Evolutionary conservation across 2,113 vertebrate species (phyloP).

Genomic region (Hucho hucho): DNA sequence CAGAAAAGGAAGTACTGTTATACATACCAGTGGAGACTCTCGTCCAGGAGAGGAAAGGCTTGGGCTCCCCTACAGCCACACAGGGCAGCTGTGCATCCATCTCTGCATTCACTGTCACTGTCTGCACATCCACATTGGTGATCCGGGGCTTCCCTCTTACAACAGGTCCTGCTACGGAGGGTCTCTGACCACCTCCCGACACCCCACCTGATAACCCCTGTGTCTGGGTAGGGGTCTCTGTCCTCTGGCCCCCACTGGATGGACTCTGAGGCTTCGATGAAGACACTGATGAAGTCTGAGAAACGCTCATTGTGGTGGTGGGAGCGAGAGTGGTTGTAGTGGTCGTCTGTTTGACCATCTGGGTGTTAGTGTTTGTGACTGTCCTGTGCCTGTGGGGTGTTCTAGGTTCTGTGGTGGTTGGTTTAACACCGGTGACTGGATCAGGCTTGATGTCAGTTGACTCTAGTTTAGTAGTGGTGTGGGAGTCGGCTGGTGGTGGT

Average conservation of each 20-base stretch:
- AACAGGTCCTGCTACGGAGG: slow-evolving; percentile 24
- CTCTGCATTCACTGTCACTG: slow-evolving; percentile 75
- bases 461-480: slow-evolving; percentile 18
- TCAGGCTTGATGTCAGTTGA: slow-evolving; percentile 34
- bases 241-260: slow-evolving; percentile 19
- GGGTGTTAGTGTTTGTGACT: slow-evolving; percentile 12
- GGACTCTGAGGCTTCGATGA: slow-evolving; percentile 27
- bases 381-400: slow-evolving; percentile 6
- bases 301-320: slow-evolving; percentile 11
- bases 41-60: slow-evolving; percentile 86
- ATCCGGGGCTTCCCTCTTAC: slow-evolving; percentile 77
- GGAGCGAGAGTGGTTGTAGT: slow-evolving; percentile 10
- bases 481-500: slow-evolving; percentile 24
- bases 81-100: slow-evolving; percentile 81
- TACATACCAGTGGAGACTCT: slow-evolving; percentile 85
- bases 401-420: slow-evolving; percentile 36
- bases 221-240: slow-evolving; percentile 33
- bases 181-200: slow-evolving; percentile 34
- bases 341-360: neutral
- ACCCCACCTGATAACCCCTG: slow-evolving; percentile 21
- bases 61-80: slow-evolving; percentile 78
- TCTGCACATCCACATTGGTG: slow-evolving; percentile 56
- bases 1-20: no score
- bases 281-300: slow-evolving; percentile 18
- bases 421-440: slow-evolving; percentile 14